Evolutionary conservation across 2,113 vertebrate genomes (phyloP).

Genomic region (Mirounga angustirostris): DNA sequence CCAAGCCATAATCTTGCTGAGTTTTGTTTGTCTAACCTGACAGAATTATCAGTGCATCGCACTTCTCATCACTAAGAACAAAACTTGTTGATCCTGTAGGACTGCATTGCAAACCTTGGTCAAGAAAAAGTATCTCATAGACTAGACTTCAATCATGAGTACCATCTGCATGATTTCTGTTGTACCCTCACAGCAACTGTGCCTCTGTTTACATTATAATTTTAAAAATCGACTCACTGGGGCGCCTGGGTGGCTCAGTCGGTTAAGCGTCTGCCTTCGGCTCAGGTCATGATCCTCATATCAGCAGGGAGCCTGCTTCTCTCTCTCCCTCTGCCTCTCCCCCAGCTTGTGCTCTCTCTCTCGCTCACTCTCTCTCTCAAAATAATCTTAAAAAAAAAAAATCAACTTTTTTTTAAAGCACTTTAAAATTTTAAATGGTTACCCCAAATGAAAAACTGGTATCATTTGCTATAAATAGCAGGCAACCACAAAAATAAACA

Average conservation of each 20-base stretch:
- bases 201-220: neutral
- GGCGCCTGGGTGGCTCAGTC: too few relatives aligned
- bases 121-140: neutral
- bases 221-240: neutral
- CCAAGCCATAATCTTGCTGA: neutral
- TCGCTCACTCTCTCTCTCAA: neutral
- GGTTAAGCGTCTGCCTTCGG: neutral
- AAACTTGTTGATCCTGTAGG: neutral
- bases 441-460: neutral
- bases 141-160: neutral
- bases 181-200: neutral
- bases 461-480: neutral
- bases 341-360: neutral
- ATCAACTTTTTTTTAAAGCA: neutral
- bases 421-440: neutral
- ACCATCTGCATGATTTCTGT: neutral
- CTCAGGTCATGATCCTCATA: neutral
- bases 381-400: neutral
- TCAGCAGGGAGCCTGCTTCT: neutral
- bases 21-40: neutral
- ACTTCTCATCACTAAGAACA: neutral
- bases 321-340: neutral
- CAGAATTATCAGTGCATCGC: neutral
- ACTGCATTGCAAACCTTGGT: neutral
- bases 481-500: conserved; percentile 33